Evolutionary conservation across 2,888 invertebrate species (phyloP), one percentile per base, ranked within the genome.

Genomic region (Tenthredo notha): DNA sequence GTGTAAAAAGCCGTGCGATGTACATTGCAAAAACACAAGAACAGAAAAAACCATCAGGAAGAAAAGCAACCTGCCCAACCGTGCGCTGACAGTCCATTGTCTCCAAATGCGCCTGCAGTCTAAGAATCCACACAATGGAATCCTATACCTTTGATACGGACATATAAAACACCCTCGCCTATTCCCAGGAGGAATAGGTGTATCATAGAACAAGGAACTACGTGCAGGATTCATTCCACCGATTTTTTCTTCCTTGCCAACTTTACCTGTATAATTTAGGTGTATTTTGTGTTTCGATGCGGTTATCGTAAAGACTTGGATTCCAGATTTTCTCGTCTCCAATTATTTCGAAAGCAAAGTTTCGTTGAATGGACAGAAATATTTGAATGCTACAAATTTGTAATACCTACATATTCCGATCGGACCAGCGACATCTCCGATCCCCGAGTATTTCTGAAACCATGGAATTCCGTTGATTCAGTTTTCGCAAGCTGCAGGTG

Each of bases 1-100:
- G 84, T 50, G 85, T 88, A 88, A 88, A 87, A 88, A 88, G 65
- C 84, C n/a, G 54, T 47, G 86, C 80, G 87, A 86, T 87, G 84
- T 86, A 77, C n/a, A 43, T 70, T 21, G 54, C 85, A 87, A 88
- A 88, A 86, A 88, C 86, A 77, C 21, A 29, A 80, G 80, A 61
- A 80, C 21, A 65, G 65, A 25, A 43, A 43, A 40, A 80, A 40
- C 77, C 77, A 10, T n/a, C n/a, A 12, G 50, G 33, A 65, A 43
- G 37, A 80, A 80, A 61, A 80, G 58, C 80, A 18, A 25, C 61
- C 58, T 77, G 80, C 40, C 5, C 29, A 3, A 87, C 87, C 87
- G 85, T 80, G 83, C 74, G 84, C 70, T 80, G 84, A 84, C 84
- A 80, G 65, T 58, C 85, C 88, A 88, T 88, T 88, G 88, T 88